These are phyloP conservation scores for Leptinotarsa texana DNA, from an alignment of 1,140 invertebrate species.

Conservation along the genomic window DNA sequence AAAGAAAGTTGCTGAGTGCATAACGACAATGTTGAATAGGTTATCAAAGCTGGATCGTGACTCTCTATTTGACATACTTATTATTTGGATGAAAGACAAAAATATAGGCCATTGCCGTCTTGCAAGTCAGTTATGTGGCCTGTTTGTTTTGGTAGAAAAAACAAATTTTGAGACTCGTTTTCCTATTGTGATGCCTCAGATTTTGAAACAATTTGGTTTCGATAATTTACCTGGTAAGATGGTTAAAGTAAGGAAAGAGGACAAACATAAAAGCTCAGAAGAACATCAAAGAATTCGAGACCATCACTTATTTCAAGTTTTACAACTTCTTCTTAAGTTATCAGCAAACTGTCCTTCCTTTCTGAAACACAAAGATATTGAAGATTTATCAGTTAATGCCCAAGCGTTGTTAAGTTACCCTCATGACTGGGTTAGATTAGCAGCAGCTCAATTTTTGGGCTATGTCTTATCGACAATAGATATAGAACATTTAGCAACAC, in stretches of 20 bases:
- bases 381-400: conserved; percentile 57
- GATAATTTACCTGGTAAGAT: conserved; percentile 52
- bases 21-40: conserved; percentile 66
- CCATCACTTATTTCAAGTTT: conserved; percentile 72
- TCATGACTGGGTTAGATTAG: conserved; percentile 76
- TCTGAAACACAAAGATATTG: conserved; percentile 54
- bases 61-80: conserved; percentile 67
- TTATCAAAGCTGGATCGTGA: conserved; percentile 62
- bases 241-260: conserved; percentile 48
- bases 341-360: conserved; percentile 59
- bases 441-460: conserved; percentile 74
- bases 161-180: conserved; percentile 52
- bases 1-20: conserved; percentile 67
- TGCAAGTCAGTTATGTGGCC: conserved; percentile 66
- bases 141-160: conserved; percentile 65
- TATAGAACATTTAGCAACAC: conserved; percentile 61
- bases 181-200: conserved; percentile 52
- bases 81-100: conserved; percentile 70
- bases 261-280: conserved; percentile 50
- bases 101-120: conserved; percentile 64
- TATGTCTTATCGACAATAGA: conserved; percentile 69
- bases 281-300: conserved; percentile 62
- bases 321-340: conserved; percentile 69
- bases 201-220: conserved; percentile 58
- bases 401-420: conserved; percentile 63